A percentile compares a stretch with the other conserved stretches of the same genome.
Conservation (phyloP, 2,113 vertebrate species). For the Sphaerodactylus townsendi region DNA sequence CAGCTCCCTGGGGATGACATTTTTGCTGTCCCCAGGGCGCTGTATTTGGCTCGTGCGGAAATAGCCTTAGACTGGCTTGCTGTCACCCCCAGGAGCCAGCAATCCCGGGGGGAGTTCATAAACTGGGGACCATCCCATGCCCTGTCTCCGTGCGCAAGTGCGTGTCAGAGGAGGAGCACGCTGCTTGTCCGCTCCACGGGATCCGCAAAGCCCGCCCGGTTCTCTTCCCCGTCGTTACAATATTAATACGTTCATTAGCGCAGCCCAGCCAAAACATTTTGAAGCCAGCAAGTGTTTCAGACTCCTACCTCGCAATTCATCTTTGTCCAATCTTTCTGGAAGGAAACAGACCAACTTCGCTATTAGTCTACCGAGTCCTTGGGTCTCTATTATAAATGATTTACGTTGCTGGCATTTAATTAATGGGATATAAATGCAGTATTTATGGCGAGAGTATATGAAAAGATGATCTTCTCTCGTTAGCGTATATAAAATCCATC, state of each 20-base stretch:
- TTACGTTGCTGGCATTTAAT: constrained; percentile 64
- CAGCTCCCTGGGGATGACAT: too few species aligned
- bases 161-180: background rate
- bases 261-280: constrained; percentile 41
- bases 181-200: too few species aligned
- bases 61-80: too few species aligned
- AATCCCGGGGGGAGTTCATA: too few species aligned
- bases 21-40: too few species aligned
- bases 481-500: constrained; percentile 5
- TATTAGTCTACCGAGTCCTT: constrained; percentile 59
- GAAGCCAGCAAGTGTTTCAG: constrained; percentile 35
- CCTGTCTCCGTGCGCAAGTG: background rate
- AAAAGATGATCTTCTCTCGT: constrained; percentile 34
- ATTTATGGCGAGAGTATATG: constrained; percentile 50
- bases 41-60: too few species aligned
- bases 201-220: background rate
- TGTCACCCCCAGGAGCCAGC: too few species aligned
- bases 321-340: constrained; percentile 42
- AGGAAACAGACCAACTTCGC: constrained; percentile 54
- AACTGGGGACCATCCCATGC: too few species aligned
- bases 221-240: constrained; percentile 2
- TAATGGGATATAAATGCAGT: constrained; percentile 57
- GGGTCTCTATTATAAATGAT: constrained; percentile 61
- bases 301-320: constrained; percentile 32
- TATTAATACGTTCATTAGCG: constrained; percentile 32